Evolutionary conservation across 2,113 vertebrate species (phyloP), one percentile per base, ranked within the genome.

Genomic region (Phainopepla nitens): DNA sequence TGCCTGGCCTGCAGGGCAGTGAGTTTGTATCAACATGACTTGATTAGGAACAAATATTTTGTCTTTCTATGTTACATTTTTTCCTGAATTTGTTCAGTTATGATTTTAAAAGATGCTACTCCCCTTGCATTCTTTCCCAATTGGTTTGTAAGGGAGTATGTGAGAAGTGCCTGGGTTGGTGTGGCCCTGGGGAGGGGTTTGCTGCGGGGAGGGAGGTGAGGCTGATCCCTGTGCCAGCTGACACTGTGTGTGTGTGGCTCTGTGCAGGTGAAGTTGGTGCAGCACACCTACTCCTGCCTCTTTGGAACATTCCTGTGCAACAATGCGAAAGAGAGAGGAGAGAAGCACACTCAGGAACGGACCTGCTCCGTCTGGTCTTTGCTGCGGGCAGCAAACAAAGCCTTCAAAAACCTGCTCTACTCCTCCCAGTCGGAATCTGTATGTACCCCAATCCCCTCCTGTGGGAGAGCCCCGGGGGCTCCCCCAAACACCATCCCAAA

Each of bases 271-370:
- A 99, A 99, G 95, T 97, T 99, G 97, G 99, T 99, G 93, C 99
- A 99, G 98, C 99, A 99, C 96, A 99, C 99, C 88, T 99, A 99
- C 97, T 99, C 99, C 84, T 99, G 99, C 97, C 98, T 99, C 93
- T 99, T 99, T 89, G 99, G 99, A 95, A 99, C 99, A 97, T 99
- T 99, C 98, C 98, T 99, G 98, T 99, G 99, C 96, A 99, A 99
- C 98, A 99, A 99, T 11, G 98, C 98, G 60, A 99, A 99, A 96
- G 99, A 99, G 97, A 97, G 99, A 90, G 99, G 99, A 83, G 99
- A 99, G 71, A 98, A 98, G 44, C 98, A 99, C 50, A 98, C 99
- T 88, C 99, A 99, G 97, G 99, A 99, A 96, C 98, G 99, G 89
- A 99, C 99, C 28, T 99, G 99, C 95, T 99, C 99, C 0, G 99